These are phyloP conservation scores for Heliconius sara DNA, from an alignment of 2,888 invertebrate genomes.

Conservation along the genomic window DNA sequence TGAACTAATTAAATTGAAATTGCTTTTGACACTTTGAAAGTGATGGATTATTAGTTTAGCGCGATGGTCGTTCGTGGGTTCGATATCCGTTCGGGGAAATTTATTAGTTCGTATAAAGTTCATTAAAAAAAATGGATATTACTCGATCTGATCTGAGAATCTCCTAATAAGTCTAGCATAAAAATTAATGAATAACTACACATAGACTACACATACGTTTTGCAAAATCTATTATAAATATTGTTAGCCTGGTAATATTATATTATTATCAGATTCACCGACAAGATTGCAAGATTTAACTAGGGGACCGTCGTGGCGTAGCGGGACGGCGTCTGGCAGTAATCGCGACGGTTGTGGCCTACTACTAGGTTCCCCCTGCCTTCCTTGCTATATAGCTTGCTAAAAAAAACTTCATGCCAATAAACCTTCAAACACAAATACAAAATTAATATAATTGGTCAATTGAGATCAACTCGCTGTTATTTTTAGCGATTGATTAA, in stretches of 20 bases:
- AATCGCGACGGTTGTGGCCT: background rate
- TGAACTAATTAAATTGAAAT: background rate
- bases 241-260: background rate
- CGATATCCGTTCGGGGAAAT: background rate
- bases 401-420: background rate
- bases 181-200: too few relatives aligned
- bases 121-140: too few relatives aligned
- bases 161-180: too few relatives aligned
- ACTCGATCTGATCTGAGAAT: too few relatives aligned
- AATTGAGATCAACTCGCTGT: constrained; percentile 31
- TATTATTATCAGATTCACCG: background rate
- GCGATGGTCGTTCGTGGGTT: too few relatives aligned
- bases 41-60: background rate
- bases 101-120: background rate
- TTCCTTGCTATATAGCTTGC: background rate
- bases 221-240: background rate
- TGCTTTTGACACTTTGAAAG: background rate
- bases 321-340: background rate
- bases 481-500: background rate
- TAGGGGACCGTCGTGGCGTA: background rate
- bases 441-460: background rate
- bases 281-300: too few relatives aligned
- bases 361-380: background rate
- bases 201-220: too few relatives aligned
- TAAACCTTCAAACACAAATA: background rate